Evolutionary conservation across 2,888 invertebrate genomes (phyloP).

Genomic region (Physocephala rufipes): DNA sequence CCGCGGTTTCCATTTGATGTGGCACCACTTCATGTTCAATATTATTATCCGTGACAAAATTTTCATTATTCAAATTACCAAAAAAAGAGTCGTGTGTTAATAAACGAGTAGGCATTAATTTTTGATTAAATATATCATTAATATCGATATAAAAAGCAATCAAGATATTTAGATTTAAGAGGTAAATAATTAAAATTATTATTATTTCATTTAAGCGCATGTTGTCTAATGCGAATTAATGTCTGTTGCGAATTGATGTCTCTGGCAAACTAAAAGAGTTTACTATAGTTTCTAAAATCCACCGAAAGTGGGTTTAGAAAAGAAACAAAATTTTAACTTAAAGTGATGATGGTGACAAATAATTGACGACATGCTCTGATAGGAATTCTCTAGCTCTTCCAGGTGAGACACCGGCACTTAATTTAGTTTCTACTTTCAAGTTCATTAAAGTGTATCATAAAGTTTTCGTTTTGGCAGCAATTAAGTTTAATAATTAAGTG

Average conservation of each 20-base stretch:
- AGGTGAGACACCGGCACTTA: background rate
- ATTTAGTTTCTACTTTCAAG: constrained; percentile 13
- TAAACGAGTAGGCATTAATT: constrained; percentile 75
- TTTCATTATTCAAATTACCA: constrained; percentile 14
- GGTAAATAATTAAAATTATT: background rate
- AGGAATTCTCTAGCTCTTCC: background rate
- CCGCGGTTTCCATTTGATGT: background rate
- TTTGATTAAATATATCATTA: constrained; percentile 75
- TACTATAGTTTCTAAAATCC: background rate
- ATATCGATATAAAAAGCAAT: constrained; percentile 65
- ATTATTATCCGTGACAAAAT: background rate
- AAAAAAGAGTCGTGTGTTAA: constrained; percentile 62
- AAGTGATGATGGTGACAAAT: constrained; percentile 16
- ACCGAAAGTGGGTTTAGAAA: background rate
- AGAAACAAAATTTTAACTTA: background rate
- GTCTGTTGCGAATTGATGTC: constrained; percentile 7
- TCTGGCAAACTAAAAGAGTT: no score
- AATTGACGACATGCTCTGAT: constrained; percentile 5
- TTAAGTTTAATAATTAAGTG: no score
- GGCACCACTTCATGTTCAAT: background rate
- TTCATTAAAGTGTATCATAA: background rate
- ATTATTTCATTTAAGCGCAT: background rate
- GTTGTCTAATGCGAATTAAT: constrained; percentile 5
- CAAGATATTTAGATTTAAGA: background rate
- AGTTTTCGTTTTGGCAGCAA: background rate